These are phyloP conservation scores for Sterrhoptilus dennistouni DNA, from an alignment of 2,113 vertebrate genomes.

Conservation along the genomic window DNA sequence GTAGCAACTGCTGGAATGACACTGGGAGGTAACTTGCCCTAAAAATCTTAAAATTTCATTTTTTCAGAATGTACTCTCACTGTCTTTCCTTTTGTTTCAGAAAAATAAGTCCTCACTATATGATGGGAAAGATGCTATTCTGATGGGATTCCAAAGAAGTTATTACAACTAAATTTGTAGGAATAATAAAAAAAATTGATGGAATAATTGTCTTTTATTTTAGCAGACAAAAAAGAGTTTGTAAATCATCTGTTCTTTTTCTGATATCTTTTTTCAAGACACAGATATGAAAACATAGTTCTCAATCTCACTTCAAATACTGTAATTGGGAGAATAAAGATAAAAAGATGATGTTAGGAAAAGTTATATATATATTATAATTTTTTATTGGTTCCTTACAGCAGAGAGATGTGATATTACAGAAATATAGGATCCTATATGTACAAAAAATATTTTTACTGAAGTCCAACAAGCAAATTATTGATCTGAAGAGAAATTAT, in stretches of 20 bases:
- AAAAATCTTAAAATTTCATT: background rate
- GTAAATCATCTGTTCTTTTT: background rate
- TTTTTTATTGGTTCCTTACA: background rate
- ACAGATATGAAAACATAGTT: background rate
- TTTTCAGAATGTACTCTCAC: background rate
- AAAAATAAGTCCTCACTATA: background rate
- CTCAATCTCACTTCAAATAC: background rate
- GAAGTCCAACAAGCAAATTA: background rate
- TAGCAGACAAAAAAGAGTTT: background rate
- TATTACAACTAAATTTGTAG: background rate
- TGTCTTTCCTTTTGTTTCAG: background rate
- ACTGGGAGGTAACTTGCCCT: background rate
- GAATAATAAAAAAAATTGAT: background rate
- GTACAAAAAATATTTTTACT: background rate
- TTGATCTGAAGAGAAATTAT: background rate
- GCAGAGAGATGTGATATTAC: background rate
- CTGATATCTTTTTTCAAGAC: background rate
- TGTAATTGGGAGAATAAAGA: background rate
- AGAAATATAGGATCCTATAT: background rate
- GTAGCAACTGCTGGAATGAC: background rate
- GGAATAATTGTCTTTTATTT: background rate
- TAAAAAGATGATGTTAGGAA: background rate
- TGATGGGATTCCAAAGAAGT: background rate
- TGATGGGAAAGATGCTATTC: background rate
- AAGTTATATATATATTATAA: background rate